Evolutionary conservation across 2,888 invertebrate genomes (phyloP).

Genomic region (Cheiracanthium punctorium): DNA sequence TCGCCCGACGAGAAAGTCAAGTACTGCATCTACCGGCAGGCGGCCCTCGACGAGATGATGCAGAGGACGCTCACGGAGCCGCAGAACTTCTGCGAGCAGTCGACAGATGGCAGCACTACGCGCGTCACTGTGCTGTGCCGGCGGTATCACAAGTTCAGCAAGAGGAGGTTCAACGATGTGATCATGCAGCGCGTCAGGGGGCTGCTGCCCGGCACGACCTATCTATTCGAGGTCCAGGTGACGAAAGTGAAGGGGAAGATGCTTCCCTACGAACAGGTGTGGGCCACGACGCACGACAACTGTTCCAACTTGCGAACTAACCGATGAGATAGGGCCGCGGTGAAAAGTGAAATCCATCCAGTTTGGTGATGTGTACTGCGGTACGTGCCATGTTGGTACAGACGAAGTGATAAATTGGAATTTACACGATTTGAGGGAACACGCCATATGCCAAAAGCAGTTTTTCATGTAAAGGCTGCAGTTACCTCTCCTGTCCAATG

Average conservation of each 20-base stretch:
- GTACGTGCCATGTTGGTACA: too few relatives aligned
- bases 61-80: constrained; percentile 31
- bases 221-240: constrained; percentile 75
- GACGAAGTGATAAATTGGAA: too few relatives aligned
- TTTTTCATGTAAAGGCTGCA: background rate
- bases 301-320: constrained; percentile 28
- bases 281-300: constrained; percentile 73
- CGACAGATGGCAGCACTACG: background rate
- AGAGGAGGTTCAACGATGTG: constrained; percentile 70
- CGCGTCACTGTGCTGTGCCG: constrained; percentile 60
- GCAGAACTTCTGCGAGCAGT: constrained; percentile 48
- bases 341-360: too few relatives aligned
- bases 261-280: constrained; percentile 74
- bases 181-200: constrained; percentile 74
- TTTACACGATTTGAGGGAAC: background rate
- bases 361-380: too few relatives aligned
- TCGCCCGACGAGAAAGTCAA: constrained; percentile 74
- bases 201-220: constrained; percentile 73
- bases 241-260: constrained; percentile 73
- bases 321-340: constrained; percentile 2
- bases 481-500: too few relatives aligned
- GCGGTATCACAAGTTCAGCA: constrained; percentile 65
- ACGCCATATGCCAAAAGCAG: background rate
- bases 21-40: constrained; percentile 75
- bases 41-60: constrained; percentile 68